Evolutionary conservation across 2,113 vertebrate genomes (phyloP), one percentile per base, ranked within the genome.

Genomic region (Sceloporus undulatus): DNA sequence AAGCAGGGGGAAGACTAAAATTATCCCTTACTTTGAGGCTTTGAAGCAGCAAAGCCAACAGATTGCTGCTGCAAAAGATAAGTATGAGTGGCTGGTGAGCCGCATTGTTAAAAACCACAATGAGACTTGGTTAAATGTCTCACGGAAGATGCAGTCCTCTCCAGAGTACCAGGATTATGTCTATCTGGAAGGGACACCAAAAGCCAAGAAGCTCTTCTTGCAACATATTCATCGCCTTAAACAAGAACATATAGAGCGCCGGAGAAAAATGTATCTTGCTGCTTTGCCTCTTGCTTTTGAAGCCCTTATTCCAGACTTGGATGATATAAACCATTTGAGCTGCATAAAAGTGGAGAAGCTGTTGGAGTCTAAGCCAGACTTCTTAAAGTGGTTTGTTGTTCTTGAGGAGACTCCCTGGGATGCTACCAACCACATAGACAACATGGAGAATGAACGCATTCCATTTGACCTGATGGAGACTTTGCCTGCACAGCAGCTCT

Each of bases 41-140:
- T 93, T 99, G 70, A 99, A 99, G 92, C 99, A 99, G 93, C 98
- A 99, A 91, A 99, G 98, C 90, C 98, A 99, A 90, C 98, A 99
- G 94, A 99, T 99, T 40, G 99, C 98, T 6, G 97, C 98, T 0
- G 98, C 98, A 8, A 99, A 99, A 92, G 99, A 99, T 94, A 98
- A 96, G 84, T 99, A 99, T 29, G 98, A 99, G 92, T 98, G 98
- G 98, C 95, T 99, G 76, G 98, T 99, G 23, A 95, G 96, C 91
- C 97, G 98, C 85, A 95, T 98, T 21, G 98, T 99, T 42, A 98
- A 98, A 84, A 98, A 95, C 92, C 98, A 99, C 96, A 98, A 98
- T 40, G 99, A 99, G 93, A 97, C 94, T 0, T 99, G 99, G 99
- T 86, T 84, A 0, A 88, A 82, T 79, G 97, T 96, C 27, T 97